Conservation (phyloP, 2,888 invertebrate species). For the Athalia cordata region DNA sequence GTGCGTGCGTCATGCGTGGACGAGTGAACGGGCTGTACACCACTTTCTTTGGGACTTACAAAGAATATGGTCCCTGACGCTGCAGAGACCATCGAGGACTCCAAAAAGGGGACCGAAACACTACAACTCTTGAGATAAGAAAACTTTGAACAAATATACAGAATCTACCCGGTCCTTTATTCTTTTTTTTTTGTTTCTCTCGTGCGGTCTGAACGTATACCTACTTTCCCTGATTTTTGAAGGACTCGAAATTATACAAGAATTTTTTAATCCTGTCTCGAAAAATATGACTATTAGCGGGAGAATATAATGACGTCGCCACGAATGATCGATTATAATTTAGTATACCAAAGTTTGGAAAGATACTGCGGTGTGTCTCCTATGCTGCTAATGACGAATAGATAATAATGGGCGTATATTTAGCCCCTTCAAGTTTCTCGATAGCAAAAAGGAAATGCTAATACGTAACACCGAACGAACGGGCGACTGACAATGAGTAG, state of each 20-base stretch:
- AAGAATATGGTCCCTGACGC: not conserved
- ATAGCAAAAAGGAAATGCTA: slow-evolving; percentile 1
- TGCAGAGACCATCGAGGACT: not conserved
- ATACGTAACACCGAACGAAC: not conserved
- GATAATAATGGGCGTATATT: too few species aligned
- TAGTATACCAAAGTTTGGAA: too few species aligned
- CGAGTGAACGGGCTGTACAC: not conserved
- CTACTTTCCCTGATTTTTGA: not conserved
- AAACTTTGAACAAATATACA: not conserved
- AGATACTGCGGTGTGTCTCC: too few species aligned
- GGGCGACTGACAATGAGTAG: not conserved
- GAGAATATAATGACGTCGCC: too few species aligned
- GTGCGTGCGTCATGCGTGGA: slow-evolving; percentile 20
- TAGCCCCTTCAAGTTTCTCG: not conserved
- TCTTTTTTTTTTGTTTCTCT: not conserved
- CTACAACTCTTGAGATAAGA: slow-evolving; percentile 21
- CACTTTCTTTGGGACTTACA: not conserved
- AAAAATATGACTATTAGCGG: too few species aligned
- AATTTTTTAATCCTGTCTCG: too few species aligned
- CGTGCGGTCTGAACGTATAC: not conserved
- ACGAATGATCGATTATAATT: too few species aligned
- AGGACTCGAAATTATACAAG: not conserved
- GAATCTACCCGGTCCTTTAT: not conserved
- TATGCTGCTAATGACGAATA: too few species aligned
- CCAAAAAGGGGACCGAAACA: slow-evolving; percentile 8